Evolutionary conservation across 2,113 vertebrate species (phyloP).

Genomic region (Centrocercus urophasianus): DNA sequence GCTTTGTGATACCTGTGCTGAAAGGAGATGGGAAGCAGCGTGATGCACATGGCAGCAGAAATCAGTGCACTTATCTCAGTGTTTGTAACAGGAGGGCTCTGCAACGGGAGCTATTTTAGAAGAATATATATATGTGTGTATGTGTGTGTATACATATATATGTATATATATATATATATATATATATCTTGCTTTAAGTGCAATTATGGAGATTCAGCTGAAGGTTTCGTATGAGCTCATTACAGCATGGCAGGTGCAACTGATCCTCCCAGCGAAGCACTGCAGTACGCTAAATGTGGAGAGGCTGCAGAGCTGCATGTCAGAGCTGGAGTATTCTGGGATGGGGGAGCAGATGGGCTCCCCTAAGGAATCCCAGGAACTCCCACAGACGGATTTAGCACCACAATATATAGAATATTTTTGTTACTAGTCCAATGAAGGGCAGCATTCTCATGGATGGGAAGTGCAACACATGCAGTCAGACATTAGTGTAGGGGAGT

Average conservation of each 20-base stretch:
- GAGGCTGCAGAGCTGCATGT: neutral
- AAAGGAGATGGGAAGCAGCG: neutral
- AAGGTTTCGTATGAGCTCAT: neutral
- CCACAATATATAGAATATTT: neutral
- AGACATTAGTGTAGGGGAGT: neutral
- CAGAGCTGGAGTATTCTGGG: neutral
- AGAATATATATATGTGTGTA: neutral
- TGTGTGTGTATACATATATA: neutral
- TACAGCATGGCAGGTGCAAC: neutral
- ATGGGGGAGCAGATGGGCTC: neutral
- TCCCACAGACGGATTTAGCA: neutral
- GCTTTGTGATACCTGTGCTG: neutral
- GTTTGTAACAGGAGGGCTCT: neutral
- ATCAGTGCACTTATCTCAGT: neutral
- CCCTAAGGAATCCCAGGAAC: neutral
- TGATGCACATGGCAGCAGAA: accelerated
- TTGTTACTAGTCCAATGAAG: neutral
- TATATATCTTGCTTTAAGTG: neutral
- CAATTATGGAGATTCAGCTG: neutral
- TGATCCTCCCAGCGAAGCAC: neutral
- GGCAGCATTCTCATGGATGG: neutral
- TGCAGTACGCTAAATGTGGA: neutral
- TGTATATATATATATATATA: neutral
- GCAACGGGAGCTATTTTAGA: neutral
- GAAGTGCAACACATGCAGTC: neutral